phyloP scores from a whole-genome alignment of 2,888 invertebrate species.

The Cistogaster globosa region DNA sequence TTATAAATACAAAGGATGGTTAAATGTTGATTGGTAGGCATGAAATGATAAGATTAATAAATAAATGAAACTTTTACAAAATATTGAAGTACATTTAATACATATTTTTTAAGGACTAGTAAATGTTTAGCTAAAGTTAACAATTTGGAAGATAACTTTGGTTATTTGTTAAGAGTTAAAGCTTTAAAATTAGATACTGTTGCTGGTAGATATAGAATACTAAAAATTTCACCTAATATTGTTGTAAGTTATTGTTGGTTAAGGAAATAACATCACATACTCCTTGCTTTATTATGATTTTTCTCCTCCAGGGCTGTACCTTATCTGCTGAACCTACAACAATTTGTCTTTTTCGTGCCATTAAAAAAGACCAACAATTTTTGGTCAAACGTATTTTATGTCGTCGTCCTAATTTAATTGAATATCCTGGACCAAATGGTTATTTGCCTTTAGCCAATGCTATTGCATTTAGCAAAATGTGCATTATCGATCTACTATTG shows the following conservation, averaged over 20 bases:
- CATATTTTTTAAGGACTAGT: slow-evolving; percentile 68
- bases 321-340: slow-evolving; percentile 78
- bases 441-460: slow-evolving; percentile 81
- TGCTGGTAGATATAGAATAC: slow-evolving; percentile 73
- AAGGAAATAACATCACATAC: neutral
- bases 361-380: slow-evolving; percentile 81
- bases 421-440: slow-evolving; percentile 81
- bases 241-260: slow-evolving; percentile 74
- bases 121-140: slow-evolving; percentile 74
- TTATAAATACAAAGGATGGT: slow-evolving; percentile 78
- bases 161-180: slow-evolving; percentile 78
- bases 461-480: slow-evolving; percentile 79
- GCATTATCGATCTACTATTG: slow-evolving; percentile 80
- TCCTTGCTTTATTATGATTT: neutral
- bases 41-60: neutral
- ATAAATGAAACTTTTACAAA: neutral
- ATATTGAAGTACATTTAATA: neutral
- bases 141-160: slow-evolving; percentile 81
- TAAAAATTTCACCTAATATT: slow-evolving; percentile 77
- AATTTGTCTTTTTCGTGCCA: slow-evolving; percentile 79
- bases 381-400: slow-evolving; percentile 81
- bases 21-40: slow-evolving; percentile 78
- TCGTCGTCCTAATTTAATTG: slow-evolving; percentile 78
- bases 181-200: slow-evolving; percentile 75
- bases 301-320: slow-evolving; percentile 78